Base-by-base conservation (phyloP, 2,888 invertebrate species). In the Fragum whitleyi region DNA sequence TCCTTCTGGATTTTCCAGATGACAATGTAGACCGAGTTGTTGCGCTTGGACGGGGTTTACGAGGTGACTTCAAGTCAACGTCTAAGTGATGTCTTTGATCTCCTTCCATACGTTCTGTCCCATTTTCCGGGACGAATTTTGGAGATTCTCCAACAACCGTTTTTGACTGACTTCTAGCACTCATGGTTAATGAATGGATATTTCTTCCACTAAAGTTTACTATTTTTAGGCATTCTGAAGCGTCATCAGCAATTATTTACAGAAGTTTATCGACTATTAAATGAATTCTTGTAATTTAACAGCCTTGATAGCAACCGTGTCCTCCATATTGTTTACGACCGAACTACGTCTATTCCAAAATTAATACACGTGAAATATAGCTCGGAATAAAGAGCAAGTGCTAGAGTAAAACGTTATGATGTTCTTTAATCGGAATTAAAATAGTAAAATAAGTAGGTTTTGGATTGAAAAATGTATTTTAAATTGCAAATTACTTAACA, bases 251-350 rank as follows among this genome's bases (percentile, higher is more conserved):
- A 36, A n/a, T 47, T n/a, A 47, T 9, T 47, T 5, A 47, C 47
- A 47, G 3, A 9, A 5, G 47, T 5, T 9, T 16, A 47, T 9
- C n/a, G 19, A 9, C n/a, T 47, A 9, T 47, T n/a, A 47, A n/a
- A 16, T 3, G 7, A 47, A 9, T 47, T 47, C 14, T 47, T 19
- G n/a, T n/a, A n/a, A 47, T 3, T 9, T 14, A 14, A 47, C 5
- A 19, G 47, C 16, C n/a, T 3, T 77, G 81, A 42, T 85, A 85
- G 85, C 85, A 81, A 85, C 85, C 74, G 77, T 57, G 81, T 81
- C 84, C 84, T 76, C 89, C 89, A 89, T 89, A 76, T 89, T 89
- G 89, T 89, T 89, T 89, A 89, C 79, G 14, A 42, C 65, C 65
- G 19, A 53, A 11, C 53, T 28, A 51, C 69, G 2, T 29, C 19